These are phyloP conservation scores for Drosophila guanche DNA, from an alignment of 1,140 invertebrate genomes.

Conservation along the genomic window DNA sequence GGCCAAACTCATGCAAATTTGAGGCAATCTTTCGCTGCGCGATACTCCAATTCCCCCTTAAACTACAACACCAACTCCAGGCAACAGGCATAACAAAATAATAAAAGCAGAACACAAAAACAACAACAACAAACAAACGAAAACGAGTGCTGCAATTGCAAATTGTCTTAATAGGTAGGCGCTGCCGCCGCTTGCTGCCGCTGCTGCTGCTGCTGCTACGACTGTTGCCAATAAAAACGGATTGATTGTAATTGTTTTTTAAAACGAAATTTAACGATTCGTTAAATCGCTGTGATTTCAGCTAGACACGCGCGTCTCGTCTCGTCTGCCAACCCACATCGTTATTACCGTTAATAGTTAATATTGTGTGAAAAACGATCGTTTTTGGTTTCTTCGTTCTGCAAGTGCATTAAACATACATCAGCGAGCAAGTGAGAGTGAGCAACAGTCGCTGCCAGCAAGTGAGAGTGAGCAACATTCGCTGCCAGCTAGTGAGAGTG, in stretches of 20 bases:
- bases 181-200: constrained; percentile 4
- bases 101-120: constrained; percentile 9
- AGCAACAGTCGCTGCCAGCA: no score
- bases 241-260: constrained; percentile 58
- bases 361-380: no score
- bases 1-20: constrained; percentile 62
- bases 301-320: background rate
- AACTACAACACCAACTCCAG: constrained; percentile 3
- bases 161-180: constrained; percentile 17
- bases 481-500: no score
- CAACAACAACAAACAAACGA: constrained; percentile 26
- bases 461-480: no score
- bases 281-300: constrained; percentile 48
- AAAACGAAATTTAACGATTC: constrained; percentile 46
- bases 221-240: constrained; percentile 41
- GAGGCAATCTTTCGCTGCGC: constrained; percentile 46
- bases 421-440: no score
- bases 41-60: constrained; percentile 9
- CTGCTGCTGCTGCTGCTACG: constrained; percentile 1
- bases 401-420: constrained; percentile 36
- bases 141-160: constrained; percentile 22
- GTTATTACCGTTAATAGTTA: no score
- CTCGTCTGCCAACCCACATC: no score
- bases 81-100: constrained; percentile 17
- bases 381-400: no score